phyloP scores from a whole-genome alignment of 2,888 invertebrate genomes.

The Ganaspis brasiliensis region DNA sequence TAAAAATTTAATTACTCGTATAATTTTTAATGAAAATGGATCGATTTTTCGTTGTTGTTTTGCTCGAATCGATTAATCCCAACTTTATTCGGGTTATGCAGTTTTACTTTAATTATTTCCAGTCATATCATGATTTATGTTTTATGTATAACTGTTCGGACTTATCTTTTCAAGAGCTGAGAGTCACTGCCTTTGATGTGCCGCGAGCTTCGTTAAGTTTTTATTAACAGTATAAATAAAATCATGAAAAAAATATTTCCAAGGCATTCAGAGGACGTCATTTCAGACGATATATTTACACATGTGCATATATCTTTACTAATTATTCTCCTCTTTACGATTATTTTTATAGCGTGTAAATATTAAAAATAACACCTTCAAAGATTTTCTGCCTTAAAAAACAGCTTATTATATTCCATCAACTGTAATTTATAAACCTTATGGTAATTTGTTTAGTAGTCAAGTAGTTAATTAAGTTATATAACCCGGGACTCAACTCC shows the following conservation, averaged over 20 bases:
- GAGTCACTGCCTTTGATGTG: conserved; percentile 43
- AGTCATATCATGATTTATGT: conserved; percentile 41
- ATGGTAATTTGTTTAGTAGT: conserved; percentile 14
- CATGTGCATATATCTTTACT: conserved; percentile 5
- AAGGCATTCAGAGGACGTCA: conserved; percentile 34
- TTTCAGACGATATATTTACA: conserved; percentile 38
- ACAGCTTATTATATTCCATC: conserved; percentile 15
- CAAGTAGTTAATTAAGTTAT: conserved; percentile 29
- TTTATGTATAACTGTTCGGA: conserved; percentile 37
- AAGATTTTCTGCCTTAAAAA: conserved; percentile 20
- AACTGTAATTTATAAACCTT: conserved; percentile 24
- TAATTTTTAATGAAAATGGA: conserved; percentile 1
- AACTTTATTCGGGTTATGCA: conserved; percentile 21
- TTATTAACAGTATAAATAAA: conserved; percentile 44
- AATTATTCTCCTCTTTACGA: conserved; percentile 36
- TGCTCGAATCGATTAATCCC: conserved; percentile 7
- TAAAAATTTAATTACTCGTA: not conserved
- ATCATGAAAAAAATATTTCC: conserved; percentile 21
- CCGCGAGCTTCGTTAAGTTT: conserved; percentile 44
- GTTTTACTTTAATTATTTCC: conserved; percentile 37
- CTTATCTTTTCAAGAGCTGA: conserved; percentile 42
- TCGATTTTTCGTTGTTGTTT: not conserved
- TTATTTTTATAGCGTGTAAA: conserved; percentile 35
- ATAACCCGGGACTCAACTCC: not conserved
- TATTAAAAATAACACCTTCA: conserved; percentile 42